A percentile compares a stretch with the other conserved stretches of the same genome.
phyloP scores from a whole-genome alignment of 1,140 invertebrate genomes.

The Aphis craccivora region DNA sequence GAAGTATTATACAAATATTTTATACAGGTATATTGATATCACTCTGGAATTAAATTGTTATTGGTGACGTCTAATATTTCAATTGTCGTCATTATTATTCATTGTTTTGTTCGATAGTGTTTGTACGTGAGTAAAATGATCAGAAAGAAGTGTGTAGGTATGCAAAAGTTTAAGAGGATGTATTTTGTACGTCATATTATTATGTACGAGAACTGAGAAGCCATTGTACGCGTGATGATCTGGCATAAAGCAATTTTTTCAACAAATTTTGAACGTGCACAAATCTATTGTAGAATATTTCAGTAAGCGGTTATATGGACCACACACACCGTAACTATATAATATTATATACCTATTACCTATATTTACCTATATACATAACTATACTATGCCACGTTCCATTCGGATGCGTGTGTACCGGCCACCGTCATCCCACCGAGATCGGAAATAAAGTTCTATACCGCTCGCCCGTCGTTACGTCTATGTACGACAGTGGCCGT shows the following conservation, averaged over 20 bases:
- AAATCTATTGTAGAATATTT: not conserved
- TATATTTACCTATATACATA: not conserved
- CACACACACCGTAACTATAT: not conserved
- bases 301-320: not conserved
- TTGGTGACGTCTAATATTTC: not conserved
- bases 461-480: not conserved
- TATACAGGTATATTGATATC: not conserved
- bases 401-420: constrained; percentile 2
- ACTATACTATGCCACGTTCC: not conserved
- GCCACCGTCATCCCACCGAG: not conserved
- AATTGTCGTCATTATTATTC: not conserved
- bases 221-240: not conserved
- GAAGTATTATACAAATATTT: not conserved
- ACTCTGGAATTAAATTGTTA: not conserved
- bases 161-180: not conserved
- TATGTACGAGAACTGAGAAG: not conserved
- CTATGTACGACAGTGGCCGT: not conserved
- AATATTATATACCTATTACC: not conserved
- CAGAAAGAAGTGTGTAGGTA: not conserved
- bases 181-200: not conserved
- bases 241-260: not conserved
- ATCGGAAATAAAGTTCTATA: not conserved
- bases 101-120: constrained; percentile 30
- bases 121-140: not conserved
- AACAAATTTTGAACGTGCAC: not conserved